Evolutionary conservation across 2,888 invertebrate species (phyloP).

Genomic region (Enchytraeus crypticus): DNA sequence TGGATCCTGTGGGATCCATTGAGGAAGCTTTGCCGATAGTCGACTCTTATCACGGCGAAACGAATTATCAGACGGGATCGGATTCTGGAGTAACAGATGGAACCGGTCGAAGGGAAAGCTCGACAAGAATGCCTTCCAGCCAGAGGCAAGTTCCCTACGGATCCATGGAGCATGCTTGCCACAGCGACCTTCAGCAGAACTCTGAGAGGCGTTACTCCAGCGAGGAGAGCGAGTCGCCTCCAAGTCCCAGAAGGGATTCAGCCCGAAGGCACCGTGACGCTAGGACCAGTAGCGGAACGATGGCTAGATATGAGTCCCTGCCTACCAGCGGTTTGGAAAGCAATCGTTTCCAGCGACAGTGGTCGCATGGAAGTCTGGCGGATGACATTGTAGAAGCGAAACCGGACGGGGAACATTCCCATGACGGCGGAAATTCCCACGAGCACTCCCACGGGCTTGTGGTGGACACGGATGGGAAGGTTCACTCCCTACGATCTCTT

Average conservation of each 20-base stretch:
- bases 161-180: neutral
- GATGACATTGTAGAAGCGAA: neutral
- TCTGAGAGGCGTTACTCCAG: no score
- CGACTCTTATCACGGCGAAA: no score
- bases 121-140: neutral
- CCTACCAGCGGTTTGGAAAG: neutral
- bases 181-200: neutral
- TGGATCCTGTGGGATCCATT: neutral
- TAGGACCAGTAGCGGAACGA: neutral
- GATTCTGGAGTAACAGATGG: neutral
- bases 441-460: constrained; percentile 5
- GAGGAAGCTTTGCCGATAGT: neutral
- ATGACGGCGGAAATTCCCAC: neutral
- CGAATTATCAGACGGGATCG: no score
- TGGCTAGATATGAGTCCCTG: no score
- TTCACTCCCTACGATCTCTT: constrained; percentile 24
- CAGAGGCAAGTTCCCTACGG: neutral
- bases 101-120: neutral
- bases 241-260: no score
- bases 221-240: no score
- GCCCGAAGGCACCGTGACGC: no score
- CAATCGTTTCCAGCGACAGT: neutral
- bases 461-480: neutral
- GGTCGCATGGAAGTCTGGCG: neutral
- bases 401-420: neutral